Percentiles rank a stretch among this genome's conserved stretches.
Evolutionary conservation across 2,113 vertebrate species (phyloP).

Genomic region (Bos indicus): DNA sequence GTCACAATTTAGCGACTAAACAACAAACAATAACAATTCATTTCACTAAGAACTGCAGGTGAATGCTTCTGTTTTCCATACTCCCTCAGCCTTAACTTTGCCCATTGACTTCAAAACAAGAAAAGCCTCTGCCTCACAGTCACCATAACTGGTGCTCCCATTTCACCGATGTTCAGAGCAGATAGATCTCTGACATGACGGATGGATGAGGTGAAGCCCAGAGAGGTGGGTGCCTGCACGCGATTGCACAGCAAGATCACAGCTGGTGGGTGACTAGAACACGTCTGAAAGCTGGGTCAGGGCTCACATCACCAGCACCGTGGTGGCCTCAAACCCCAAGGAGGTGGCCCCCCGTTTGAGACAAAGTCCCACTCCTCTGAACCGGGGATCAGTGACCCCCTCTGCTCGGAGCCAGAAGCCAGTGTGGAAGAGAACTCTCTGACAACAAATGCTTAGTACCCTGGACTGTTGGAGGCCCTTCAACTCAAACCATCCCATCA

Average conservation of each 20-base stretch:
- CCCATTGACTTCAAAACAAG: not conserved
- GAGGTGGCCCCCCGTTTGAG: not conserved
- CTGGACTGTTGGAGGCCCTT: not conserved
- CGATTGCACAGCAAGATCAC: not conserved
- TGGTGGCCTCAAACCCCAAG: not conserved
- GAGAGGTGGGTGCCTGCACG: not conserved
- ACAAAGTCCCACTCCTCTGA: not conserved
- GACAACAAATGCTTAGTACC: not conserved
- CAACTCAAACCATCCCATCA: not conserved
- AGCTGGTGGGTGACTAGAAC: accelerated
- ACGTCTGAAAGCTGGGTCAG: not conserved
- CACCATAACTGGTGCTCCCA: not conserved
- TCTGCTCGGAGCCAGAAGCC: not conserved
- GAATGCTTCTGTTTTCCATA: not conserved
- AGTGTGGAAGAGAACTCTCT: accelerated
- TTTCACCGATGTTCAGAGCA: not conserved
- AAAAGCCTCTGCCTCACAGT: not conserved
- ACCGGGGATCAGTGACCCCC: not conserved
- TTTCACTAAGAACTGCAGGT: not conserved
- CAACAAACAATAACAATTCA: not conserved
- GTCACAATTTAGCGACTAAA: not conserved
- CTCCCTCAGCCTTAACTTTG: not conserved
- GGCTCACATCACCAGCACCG: not conserved
- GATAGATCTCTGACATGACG: not conserved
- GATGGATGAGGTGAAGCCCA: not conserved